phyloP scores from a whole-genome alignment of 2,113 vertebrate species.

The Peromyscus californicus region DNA sequence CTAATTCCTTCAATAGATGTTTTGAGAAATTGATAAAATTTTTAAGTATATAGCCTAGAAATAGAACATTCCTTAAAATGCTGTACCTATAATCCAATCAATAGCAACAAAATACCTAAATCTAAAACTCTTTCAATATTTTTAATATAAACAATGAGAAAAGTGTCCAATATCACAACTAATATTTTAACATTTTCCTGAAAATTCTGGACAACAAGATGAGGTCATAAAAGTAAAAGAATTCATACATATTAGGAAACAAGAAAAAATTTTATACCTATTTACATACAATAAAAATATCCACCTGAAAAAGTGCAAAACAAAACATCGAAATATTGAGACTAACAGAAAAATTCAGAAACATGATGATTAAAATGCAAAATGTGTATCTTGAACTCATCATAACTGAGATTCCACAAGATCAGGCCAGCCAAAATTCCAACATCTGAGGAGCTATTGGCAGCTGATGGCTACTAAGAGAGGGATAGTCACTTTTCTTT shows the following conservation, averaged over 20 bases:
- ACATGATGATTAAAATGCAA: background rate
- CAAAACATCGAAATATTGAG: background rate
- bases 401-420: background rate
- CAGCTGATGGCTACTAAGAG: background rate
- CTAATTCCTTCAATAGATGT: constrained; percentile 21
- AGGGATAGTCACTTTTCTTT: background rate
- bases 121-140: background rate
- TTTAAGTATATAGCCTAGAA: constrained; percentile 20
- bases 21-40: constrained; percentile 45
- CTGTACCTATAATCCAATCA: constrained; percentile 42
- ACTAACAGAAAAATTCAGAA: background rate
- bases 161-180: constrained; percentile 9
- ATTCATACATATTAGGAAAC: constrained; percentile 26
- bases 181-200: constrained; percentile 5
- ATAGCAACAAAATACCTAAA: background rate
- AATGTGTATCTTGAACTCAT: background rate
- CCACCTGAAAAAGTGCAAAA: constrained; percentile 17
- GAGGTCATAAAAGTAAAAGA: background rate
- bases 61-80: constrained; percentile 14
- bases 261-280: constrained; percentile 9
- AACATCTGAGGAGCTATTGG: background rate
- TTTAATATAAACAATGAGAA: constrained; percentile 44
- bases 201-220: background rate
- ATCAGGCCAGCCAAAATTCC: background rate
- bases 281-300: constrained; percentile 39